Conservation (phyloP, 64 coral and sea anemone genomes). For the Stichodactyla mertensii region DNA sequence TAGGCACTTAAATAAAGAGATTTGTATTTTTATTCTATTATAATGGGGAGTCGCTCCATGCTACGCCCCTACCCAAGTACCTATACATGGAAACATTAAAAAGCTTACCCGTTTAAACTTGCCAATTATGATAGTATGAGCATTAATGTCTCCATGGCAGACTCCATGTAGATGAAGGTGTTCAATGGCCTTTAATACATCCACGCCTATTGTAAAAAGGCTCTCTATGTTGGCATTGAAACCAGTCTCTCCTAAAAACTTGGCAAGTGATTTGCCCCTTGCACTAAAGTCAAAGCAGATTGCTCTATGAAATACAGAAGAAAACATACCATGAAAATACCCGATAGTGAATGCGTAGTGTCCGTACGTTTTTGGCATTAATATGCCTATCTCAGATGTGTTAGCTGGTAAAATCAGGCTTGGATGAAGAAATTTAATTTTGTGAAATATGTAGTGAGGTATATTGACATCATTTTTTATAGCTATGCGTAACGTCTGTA, state of each 20-base stretch:
- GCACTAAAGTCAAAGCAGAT: constrained; percentile 8
- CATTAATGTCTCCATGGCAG: constrained; percentile 52
- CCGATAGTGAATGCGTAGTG: too few species aligned
- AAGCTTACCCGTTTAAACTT: constrained; percentile 44
- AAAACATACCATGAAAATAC: background rate
- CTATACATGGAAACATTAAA: background rate
- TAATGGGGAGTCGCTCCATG: background rate
- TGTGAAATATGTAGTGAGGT: too few species aligned
- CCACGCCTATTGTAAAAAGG: constrained; percentile 29
- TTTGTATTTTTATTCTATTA: too few species aligned
- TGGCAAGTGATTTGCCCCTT: background rate
- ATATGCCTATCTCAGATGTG: too few species aligned
- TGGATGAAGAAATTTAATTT: too few species aligned
- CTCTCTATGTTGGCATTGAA: constrained; percentile 24
- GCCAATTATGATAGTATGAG: constrained; percentile 57
- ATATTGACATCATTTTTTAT: too few species aligned
- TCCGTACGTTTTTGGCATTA: too few species aligned
- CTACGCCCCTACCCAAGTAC: background rate
- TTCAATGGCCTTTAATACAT: constrained; percentile 64
- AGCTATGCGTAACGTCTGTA: too few species aligned
- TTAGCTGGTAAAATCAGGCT: too few species aligned
- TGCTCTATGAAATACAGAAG: background rate
- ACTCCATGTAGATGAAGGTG: constrained; percentile 57
- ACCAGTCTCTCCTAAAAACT: constrained; percentile 3
- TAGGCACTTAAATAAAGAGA: too few species aligned